Evolutionary conservation across 2,888 invertebrate species (phyloP), one percentile per base, ranked within the genome.

Genomic region (Hydrotaea diabolus): DNA sequence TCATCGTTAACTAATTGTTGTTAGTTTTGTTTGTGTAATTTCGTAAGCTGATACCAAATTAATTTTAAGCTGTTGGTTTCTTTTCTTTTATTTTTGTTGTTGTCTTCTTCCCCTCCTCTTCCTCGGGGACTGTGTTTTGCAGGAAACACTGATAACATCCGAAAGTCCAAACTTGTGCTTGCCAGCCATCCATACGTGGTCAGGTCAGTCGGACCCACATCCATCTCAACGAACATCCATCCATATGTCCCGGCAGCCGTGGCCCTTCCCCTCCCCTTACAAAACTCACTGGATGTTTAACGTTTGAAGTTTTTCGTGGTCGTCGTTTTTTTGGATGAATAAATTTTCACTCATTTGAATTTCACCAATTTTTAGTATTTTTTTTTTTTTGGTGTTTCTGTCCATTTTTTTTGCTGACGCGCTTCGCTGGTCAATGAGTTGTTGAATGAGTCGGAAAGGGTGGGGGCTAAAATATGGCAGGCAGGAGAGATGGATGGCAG

Each of bases 1-100:
- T 91, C 73, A 85, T 85, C 90, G 90, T 91, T 91, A 91, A 91
- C 91, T 91, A 91, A 91, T 91, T 91, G 91, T 89, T 91, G 89
- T 90, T 90, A 90, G 91, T 89, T 90, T 84, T 84, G 78, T 78
- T 84, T 81, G 91, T 91, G 91, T 91, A 91, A 90, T 91, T 91
- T 90, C 89, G 91, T 91, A 91, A 91, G 91, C 91, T 89, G 91
- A 91, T 91, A 90, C 89, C 89, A 91, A 91, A 91, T 91, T 90
- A 89, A 91, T 90, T 91, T 88, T 89, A 72, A 64, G 73, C 53
- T 55, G 17, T 39, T 82, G 55, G 73, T 62, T 26, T 46, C 26
- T 19, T n/a, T 72, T 53, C 13, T 26, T 71, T 15, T 23, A 7
- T 17, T 49, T 46, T 3, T 23, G 13, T 26, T n/a, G n/a, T n/a